These are phyloP conservation scores for Drosophila ficusphila DNA, from an alignment of 1,140 invertebrate genomes.

Conservation along the genomic window DNA sequence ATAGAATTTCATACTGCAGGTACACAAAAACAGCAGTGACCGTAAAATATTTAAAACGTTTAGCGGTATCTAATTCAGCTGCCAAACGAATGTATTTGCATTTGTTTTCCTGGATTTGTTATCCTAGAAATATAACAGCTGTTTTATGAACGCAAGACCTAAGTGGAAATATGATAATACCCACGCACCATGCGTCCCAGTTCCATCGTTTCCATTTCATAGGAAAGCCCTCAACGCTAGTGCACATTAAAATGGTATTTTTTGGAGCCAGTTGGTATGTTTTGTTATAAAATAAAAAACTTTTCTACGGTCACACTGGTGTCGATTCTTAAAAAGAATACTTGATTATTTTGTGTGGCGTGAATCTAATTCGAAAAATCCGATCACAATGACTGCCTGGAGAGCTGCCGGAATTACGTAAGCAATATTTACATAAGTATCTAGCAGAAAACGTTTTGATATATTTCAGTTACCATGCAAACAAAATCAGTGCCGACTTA, in stretches of 20 bases:
- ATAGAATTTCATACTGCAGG: too few species aligned
- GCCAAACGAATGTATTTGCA: too few species aligned
- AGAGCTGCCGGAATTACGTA: conserved; percentile 88
- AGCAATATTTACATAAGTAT: conserved; percentile 68
- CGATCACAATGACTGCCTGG: conserved; percentile 86
- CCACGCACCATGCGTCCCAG: too few species aligned
- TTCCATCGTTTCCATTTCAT: background rate
- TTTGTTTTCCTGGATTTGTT: too few species aligned
- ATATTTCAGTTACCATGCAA: background rate
- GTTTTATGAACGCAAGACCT: too few species aligned
- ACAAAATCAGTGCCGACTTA: conserved; percentile 11
- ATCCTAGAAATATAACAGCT: too few species aligned
- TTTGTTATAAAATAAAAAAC: too few species aligned
- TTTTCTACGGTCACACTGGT: background rate
- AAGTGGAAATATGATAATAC: too few species aligned
- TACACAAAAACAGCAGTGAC: too few species aligned
- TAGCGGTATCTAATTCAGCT: too few species aligned
- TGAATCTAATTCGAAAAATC: conserved; percentile 34
- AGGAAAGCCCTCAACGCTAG: background rate
- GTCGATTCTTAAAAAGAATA: background rate
- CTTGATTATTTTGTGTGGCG: conserved; percentile 15
- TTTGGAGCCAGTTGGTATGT: background rate
- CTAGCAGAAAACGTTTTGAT: background rate
- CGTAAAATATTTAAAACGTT: too few species aligned
- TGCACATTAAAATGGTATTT: background rate